Evolutionary conservation across 2,888 invertebrate species (phyloP).

Genomic region (Sarcophaga rosellei): DNA sequence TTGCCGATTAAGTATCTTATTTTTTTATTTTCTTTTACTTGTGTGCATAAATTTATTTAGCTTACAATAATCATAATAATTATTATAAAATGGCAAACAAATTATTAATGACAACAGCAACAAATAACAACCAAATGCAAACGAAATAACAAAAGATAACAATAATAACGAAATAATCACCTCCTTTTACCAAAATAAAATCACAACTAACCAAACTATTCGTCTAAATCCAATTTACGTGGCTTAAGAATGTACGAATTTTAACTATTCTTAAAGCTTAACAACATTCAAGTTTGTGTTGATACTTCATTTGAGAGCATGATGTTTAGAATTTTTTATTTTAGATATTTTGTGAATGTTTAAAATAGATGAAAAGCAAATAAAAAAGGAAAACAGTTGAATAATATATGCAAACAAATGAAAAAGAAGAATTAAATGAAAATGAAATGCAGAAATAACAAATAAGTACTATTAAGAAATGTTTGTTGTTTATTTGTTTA

Average conservation of each 20-base stretch:
- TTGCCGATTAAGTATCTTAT: conserved; percentile 89
- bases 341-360: conserved; percentile 64
- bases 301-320: conserved; percentile 44
- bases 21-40: conserved; percentile 62
- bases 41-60: conserved; percentile 69
- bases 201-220: conserved; percentile 2
- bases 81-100: conserved; percentile 58
- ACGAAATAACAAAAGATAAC: conserved; percentile 41
- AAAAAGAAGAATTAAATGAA: conserved; percentile 25
- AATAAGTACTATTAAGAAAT: conserved; percentile 27
- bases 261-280: conserved; percentile 8
- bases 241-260: not conserved
- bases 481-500: conserved; percentile 6
- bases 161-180: conserved; percentile 64
- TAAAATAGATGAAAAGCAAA: conserved; percentile 43
- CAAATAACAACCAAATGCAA: conserved; percentile 67
- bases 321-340: conserved; percentile 44
- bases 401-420: conserved; percentile 7
- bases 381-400: conserved; percentile 41
- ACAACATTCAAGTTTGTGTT: conserved; percentile 35
- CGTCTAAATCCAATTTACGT: not conserved
- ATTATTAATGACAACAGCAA: conserved; percentile 66
- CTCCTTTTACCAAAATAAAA: conserved; percentile 42
- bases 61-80: conserved; percentile 65
- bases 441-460: conserved; percentile 14